Percentiles rank a stretch among this genome's conserved stretches.
Conservation (phyloP, 2,888 invertebrate genomes). For the Amiota mariae region DNA sequence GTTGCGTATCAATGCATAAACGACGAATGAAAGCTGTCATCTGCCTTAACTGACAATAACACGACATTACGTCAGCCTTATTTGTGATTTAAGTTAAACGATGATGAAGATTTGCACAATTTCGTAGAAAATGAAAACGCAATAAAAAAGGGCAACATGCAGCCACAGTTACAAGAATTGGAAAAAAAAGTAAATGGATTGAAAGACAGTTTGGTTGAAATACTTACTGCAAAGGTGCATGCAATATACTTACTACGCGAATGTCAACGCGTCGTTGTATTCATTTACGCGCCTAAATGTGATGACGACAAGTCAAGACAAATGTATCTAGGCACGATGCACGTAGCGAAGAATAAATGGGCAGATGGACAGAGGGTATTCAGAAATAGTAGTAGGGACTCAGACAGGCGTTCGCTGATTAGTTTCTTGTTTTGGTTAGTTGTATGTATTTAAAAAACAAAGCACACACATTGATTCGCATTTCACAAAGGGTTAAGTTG, state of each 20-base stretch:
- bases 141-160: neutral
- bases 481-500: constrained; percentile 9
- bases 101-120: constrained; percentile 39
- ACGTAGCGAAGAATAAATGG: neutral
- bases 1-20: neutral
- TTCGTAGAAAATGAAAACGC: constrained; percentile 57
- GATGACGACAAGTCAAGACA: neutral
- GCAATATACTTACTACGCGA: neutral
- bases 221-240: neutral
- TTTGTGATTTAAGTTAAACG: constrained; percentile 39
- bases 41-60: constrained; percentile 60
- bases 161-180: neutral
- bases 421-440: neutral
- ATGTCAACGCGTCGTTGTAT: constrained; percentile 8
- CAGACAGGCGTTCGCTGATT: neutral
- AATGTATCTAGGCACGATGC: neutral
- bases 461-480: neutral
- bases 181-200: neutral
- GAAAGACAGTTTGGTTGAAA: too few relatives aligned
- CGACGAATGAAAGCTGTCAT: constrained; percentile 51
- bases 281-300: constrained; percentile 12
- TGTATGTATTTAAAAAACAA: constrained; percentile 20
- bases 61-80: constrained; percentile 59
- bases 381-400: neutral
- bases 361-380: neutral